Evolutionary conservation across 2,888 invertebrate genomes (phyloP).

Genomic region (Brachyptera putata): DNA sequence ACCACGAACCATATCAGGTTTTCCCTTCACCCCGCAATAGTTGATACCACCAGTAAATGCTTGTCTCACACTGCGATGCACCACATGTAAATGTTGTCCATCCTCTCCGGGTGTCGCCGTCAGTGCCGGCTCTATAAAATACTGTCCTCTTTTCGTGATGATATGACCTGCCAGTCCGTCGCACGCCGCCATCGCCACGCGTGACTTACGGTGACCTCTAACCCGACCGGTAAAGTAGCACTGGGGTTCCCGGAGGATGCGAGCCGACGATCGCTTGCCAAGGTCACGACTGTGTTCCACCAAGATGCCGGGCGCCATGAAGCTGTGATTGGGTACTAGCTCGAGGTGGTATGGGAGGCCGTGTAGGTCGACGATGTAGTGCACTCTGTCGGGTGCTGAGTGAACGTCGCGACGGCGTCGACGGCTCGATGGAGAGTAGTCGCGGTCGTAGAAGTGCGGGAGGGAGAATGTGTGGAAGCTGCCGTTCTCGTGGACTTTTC

Average conservation of each 20-base stretch:
- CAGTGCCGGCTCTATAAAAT: slow-evolving; percentile 57
- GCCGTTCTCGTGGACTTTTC: slow-evolving; percentile 46
- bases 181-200: slow-evolving; percentile 52
- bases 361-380: slow-evolving; percentile 41
- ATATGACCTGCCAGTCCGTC: slow-evolving; percentile 53
- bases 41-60: no score
- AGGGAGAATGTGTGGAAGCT: slow-evolving; percentile 47
- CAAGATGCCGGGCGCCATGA: slow-evolving; percentile 45
- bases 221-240: slow-evolving; percentile 54
- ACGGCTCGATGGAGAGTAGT: background rate
- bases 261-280: slow-evolving; percentile 9
- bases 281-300: slow-evolving; percentile 24
- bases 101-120: slow-evolving; percentile 47
- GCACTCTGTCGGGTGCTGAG: slow-evolving; percentile 26
- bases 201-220: slow-evolving; percentile 44
- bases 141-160: slow-evolving; percentile 47
- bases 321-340: slow-evolving; percentile 50
- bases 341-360: slow-evolving; percentile 46
- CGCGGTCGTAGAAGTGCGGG: slow-evolving; percentile 43
- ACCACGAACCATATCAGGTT: no score
- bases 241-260: slow-evolving; percentile 31
- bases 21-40: no score
- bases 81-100: slow-evolving; percentile 54
- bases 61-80: slow-evolving; percentile 50
- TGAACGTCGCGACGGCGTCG: background rate